Conservation (phyloP, 2,113 vertebrate species). For the Podocnemis expansa region DNA sequence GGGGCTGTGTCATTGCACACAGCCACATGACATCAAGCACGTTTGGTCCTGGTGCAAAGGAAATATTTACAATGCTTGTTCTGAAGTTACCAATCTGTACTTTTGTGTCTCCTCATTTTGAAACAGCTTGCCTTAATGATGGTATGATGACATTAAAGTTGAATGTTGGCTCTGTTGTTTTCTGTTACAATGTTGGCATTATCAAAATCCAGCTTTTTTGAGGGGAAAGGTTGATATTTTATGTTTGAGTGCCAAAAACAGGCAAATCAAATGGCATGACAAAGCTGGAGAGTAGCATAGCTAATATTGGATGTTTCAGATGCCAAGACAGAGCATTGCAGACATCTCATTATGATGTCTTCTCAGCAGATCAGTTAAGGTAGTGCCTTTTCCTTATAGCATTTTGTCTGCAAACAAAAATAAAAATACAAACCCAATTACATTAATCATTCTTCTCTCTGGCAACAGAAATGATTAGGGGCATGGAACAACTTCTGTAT, state of each 20-base stretch:
- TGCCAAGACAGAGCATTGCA: not conserved
- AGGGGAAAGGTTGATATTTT: not conserved
- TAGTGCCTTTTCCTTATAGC: not conserved
- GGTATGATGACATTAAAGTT: not conserved
- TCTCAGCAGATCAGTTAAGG: not conserved
- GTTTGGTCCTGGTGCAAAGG: not conserved
- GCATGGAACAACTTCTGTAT: not conserved
- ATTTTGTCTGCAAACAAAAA: not conserved
- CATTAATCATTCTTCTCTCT: not conserved
- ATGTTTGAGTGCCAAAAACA: not conserved
- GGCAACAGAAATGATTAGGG: not conserved
- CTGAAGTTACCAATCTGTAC: not conserved
- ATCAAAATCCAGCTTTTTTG: not conserved
- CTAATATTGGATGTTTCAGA: not conserved
- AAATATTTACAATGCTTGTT: not conserved
- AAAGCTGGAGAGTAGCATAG: not conserved
- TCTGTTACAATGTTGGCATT: not conserved
- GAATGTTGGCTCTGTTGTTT: conserved; percentile 6
- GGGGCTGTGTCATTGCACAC: not conserved
- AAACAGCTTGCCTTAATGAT: not conserved
- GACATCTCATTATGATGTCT: not conserved
- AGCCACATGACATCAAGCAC: not conserved
- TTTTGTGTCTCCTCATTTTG: not conserved
- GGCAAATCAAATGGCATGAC: conserved; percentile 22
- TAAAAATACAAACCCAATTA: not conserved